Evolutionary conservation across 2,888 invertebrate genomes (phyloP).

Genomic region (Drosophila diplacantha): DNA sequence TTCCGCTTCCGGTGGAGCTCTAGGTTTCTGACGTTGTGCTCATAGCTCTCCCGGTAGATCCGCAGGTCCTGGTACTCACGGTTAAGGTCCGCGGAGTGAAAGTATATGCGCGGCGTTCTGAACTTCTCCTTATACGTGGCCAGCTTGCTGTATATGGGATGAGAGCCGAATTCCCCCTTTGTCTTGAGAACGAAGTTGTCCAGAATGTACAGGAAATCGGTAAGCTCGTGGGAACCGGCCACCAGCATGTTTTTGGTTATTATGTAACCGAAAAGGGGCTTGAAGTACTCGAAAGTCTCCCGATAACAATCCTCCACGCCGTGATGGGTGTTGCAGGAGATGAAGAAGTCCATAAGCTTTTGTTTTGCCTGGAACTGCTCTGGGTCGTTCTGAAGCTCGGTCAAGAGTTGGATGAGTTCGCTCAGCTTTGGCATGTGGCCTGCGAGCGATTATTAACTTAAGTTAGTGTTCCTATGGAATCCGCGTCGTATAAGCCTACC

Average conservation of each 20-base stretch:
- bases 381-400: conserved; percentile 68
- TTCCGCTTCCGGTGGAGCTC: conserved; percentile 66
- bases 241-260: conserved; percentile 67
- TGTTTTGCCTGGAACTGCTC: conserved; percentile 73
- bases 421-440: conserved; percentile 66
- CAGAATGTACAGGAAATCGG: conserved; percentile 61
- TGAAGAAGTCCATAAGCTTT: conserved; percentile 74
- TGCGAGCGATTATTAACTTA: conserved; percentile 20
- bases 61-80: conserved; percentile 65
- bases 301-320: conserved; percentile 75
- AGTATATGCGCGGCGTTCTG: conserved; percentile 61
- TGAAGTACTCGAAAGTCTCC: conserved; percentile 73
- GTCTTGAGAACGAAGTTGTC: conserved; percentile 59
- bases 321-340: conserved; percentile 71
- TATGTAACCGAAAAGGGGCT: conserved; percentile 74
- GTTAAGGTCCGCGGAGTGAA: conserved; percentile 64
- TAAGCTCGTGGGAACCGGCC: conserved; percentile 58
- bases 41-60: conserved; percentile 73
- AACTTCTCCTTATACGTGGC: conserved; percentile 65
- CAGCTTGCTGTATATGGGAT: conserved; percentile 60
- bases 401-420: conserved; percentile 68
- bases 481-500: conserved; percentile 48
- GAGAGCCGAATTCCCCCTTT: conserved; percentile 47
- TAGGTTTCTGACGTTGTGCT: conserved; percentile 72
- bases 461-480: not conserved